Base-by-base conservation (phyloP, 2,888 invertebrate genomes). In the Uloborus plumipes region DNA sequence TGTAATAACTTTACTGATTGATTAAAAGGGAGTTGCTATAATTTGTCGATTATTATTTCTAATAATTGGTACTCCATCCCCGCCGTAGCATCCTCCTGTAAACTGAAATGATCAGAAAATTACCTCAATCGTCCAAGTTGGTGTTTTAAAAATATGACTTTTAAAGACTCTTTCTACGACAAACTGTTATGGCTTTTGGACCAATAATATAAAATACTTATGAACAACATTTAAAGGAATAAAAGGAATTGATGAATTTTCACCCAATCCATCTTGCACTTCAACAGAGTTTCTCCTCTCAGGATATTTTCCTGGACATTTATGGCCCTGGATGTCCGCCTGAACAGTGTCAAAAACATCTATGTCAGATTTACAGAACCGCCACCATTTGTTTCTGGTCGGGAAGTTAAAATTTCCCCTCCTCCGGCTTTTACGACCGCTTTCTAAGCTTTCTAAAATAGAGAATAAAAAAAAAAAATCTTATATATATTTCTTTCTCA, bases 321-420 rank as follows among this genome's bases (percentile, higher is more conserved):
- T 79, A 79, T 72, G 39, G 72, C 55, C 2, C 0, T 55, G 20
- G 55, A 55, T 39, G 39, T 20, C 18, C 51, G 51, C 55, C 58
- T n/a, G 78, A 67, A 20, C 20, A 61, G 72, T 72, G 78, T 66
- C 72, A 72, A 72, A 71, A 65, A 39, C 39, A 39, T 39, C 39
- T 39, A 39, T 39, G 39, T 39, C 39, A 11, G 39, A 11, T 39
- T 39, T 39, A 39, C 39, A 39, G 39, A 11, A 47, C 16, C 14
- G n/a, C 64, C 39, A 9, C 16, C 62, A 15, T 14, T 16, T 31
- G 15, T 62, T 18, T 31, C 62, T 15, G 20, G 11, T 59, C 59
- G 59, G 59, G 14, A 59, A 20, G 22, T 59, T 26, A 26, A 59
- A 59, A 59, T 59, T 20, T 59, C 62, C 39, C 31, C 62, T 31